phyloP scores from a whole-genome alignment of 1,140 invertebrate genomes.

The Drosophila arawakana region DNA sequence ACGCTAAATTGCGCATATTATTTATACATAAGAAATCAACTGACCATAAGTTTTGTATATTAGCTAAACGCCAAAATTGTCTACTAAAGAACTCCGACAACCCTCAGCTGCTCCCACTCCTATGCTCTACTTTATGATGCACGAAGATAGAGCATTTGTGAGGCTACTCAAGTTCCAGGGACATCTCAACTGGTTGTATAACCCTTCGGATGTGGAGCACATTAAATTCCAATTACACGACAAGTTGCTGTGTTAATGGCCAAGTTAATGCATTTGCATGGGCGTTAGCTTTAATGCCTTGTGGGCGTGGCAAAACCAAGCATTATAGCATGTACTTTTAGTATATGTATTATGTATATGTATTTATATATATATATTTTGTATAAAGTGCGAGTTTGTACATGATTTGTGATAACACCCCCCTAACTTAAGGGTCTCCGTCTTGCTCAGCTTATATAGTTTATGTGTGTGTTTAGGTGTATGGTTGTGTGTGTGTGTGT shows the following conservation, averaged over 20 bases:
- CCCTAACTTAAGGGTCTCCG: background rate
- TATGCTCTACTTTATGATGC: constrained; percentile 42
- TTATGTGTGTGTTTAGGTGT: constrained; percentile 20
- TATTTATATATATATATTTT: background rate
- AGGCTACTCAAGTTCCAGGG: constrained; percentile 5
- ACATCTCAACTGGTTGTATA: background rate
- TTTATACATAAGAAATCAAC: constrained; percentile 80
- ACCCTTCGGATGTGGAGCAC: constrained; percentile 62
- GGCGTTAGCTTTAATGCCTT: constrained; percentile 27
- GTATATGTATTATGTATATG: constrained; percentile 39
- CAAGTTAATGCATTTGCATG: constrained; percentile 67
- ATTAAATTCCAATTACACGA: constrained; percentile 79
- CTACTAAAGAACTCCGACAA: background rate
- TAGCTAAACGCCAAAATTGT: constrained; percentile 64
- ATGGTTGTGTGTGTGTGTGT: constrained; percentile 23
- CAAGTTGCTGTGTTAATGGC: constrained; percentile 71
- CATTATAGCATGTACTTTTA: constrained; percentile 37
- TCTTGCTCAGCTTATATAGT: constrained; percentile 6
- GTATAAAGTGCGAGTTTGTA: constrained; percentile 46
- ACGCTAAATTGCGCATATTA: constrained; percentile 79
- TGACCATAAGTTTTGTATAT: constrained; percentile 80
- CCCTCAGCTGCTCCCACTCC: background rate
- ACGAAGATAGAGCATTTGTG: constrained; percentile 12
- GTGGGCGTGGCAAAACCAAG: constrained; percentile 52
- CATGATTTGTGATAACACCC: constrained; percentile 41